These are phyloP conservation scores for Ecliptopera silaceata DNA, from an alignment of 2,888 invertebrate species.

Conservation along the genomic window DNA sequence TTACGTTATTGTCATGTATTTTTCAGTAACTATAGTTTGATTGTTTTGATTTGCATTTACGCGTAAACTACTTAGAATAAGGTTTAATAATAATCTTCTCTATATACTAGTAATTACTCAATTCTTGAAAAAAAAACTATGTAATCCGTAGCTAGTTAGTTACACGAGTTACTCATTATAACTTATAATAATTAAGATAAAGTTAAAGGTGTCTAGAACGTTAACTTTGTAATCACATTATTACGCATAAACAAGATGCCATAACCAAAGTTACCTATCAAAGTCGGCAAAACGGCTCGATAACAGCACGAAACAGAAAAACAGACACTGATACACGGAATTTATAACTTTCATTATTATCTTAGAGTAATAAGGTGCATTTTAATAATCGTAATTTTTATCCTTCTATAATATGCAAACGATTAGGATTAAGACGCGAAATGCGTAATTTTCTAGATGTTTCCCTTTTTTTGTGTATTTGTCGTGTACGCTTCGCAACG, in stretches of 20 bases:
- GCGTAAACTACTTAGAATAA: conserved; percentile 70
- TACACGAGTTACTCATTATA: conserved; percentile 60
- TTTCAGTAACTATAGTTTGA: conserved; percentile 42
- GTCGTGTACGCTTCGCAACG: conserved; percentile 74
- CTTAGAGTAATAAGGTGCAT: conserved; percentile 74
- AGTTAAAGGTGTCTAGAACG: conserved; percentile 53
- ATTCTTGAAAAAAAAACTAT: conserved; percentile 68
- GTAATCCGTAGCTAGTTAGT: conserved; percentile 74
- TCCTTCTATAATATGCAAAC: conserved; percentile 73
- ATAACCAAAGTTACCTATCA: conserved; percentile 55
- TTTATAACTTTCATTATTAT: conserved; percentile 64
- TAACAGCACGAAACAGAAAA: conserved; percentile 27
- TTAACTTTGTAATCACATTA: conserved; percentile 43
- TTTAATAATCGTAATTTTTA: conserved; percentile 74
- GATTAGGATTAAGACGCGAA: conserved; percentile 70
- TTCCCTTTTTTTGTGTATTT: conserved; percentile 74
- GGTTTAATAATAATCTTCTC: conserved; percentile 53
- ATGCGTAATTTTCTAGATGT: conserved; percentile 74
- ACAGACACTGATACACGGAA: conserved; percentile 45
- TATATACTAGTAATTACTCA: conserved; percentile 72
- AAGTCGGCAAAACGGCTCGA: conserved; percentile 30
- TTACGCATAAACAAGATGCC: conserved; percentile 40
- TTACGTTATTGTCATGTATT: conserved; percentile 65
- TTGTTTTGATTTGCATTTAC: conserved; percentile 71
- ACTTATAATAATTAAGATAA: conserved; percentile 50